Evolutionary conservation across 2,113 vertebrate genomes (phyloP).

Genomic region (Erinaceus europaeus): DNA sequence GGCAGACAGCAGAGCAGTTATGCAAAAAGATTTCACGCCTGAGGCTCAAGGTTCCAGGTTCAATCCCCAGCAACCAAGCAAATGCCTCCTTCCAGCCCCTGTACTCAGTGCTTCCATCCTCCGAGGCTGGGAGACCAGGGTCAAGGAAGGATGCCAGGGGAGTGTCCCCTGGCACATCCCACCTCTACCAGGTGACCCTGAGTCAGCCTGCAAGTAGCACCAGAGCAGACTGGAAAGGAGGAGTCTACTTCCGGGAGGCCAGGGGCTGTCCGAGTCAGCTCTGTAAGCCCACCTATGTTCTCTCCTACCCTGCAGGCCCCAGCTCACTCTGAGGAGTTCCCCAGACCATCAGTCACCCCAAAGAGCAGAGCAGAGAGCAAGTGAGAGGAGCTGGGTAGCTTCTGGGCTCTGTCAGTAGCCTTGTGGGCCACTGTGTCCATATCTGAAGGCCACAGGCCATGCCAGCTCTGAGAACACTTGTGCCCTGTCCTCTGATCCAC

Average conservation of each 20-base stretch:
- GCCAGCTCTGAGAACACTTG: too few relatives aligned
- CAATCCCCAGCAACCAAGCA: too few relatives aligned
- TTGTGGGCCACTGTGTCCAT: too few relatives aligned
- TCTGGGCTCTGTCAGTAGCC: background rate
- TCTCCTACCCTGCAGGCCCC: too few relatives aligned
- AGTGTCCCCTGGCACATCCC: background rate
- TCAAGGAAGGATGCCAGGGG: background rate
- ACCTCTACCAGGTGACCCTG: background rate
- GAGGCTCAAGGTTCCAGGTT: too few relatives aligned
- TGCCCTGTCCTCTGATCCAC: too few relatives aligned
- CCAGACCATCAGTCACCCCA: rapidly evolving
- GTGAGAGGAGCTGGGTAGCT: background rate
- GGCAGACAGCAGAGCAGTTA: background rate
- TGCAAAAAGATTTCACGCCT: too few relatives aligned
- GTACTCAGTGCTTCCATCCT: background rate
- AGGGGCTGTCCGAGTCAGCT: too few relatives aligned
- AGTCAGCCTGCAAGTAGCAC: background rate
- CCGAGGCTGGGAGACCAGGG: too few relatives aligned
- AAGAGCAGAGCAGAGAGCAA: background rate
- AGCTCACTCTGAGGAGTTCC: too few relatives aligned
- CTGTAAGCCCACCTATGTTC: too few relatives aligned
- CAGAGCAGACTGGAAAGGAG: background rate
- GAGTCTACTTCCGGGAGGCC: background rate
- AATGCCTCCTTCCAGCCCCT: background rate
- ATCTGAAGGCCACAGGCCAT: too few relatives aligned